phyloP scores from a whole-genome alignment of 2,888 invertebrate species.

The Rhagonycha fulva region DNA sequence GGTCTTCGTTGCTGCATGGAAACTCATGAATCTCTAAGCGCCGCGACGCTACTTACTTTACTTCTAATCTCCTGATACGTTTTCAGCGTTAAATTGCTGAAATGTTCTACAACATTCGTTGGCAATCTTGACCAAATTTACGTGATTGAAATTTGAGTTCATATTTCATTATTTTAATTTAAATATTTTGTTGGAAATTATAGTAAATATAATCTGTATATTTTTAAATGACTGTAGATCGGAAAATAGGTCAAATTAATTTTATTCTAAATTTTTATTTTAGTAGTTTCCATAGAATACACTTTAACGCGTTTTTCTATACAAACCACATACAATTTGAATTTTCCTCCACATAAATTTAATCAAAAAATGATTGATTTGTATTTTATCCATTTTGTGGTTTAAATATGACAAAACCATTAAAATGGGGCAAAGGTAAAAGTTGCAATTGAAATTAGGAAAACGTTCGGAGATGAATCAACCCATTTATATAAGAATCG shows the following conservation, averaged over 20 bases:
- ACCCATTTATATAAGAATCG: too few species aligned
- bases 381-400: too few species aligned
- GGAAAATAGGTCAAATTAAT: neutral
- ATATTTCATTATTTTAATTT: neutral
- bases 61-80: conserved; percentile 33
- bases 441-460: too few species aligned
- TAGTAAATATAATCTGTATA: neutral
- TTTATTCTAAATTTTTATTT: neutral
- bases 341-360: neutral
- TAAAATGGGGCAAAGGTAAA: too few species aligned
- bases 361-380: too few species aligned
- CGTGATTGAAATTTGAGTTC: neutral
- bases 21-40: conserved; percentile 36
- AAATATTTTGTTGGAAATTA: neutral
- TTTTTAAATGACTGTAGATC: neutral
- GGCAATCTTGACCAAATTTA: conserved; percentile 21
- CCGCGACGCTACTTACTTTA: conserved; percentile 22
- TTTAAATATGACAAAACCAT: too few species aligned
- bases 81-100: conserved; percentile 34
- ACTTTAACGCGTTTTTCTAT: neutral
- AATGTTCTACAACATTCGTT: conserved; percentile 22
- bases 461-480: too few species aligned
- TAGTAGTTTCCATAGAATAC: neutral
- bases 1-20: conserved; percentile 35
- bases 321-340: neutral